These are phyloP conservation scores for Rhyacichthys aspro DNA, from an alignment of 2,797 vertebrate species.

Conservation along the genomic window DNA sequence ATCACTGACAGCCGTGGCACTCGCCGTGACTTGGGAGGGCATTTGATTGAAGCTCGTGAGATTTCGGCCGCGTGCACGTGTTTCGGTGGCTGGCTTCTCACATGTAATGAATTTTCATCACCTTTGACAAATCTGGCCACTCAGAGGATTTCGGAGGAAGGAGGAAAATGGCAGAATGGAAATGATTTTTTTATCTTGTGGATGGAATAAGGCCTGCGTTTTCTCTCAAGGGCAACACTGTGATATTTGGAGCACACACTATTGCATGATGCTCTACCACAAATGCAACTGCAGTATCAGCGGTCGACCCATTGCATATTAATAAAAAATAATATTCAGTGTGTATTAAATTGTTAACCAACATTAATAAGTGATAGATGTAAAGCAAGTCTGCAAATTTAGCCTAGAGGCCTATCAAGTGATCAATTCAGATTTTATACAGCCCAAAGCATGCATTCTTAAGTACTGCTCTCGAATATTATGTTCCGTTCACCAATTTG, in stretches of 20 bases:
- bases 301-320: too few relatives aligned
- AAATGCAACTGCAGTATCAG: conserved; percentile 1
- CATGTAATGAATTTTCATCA: conserved; percentile 47
- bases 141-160: not conserved
- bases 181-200: conserved; percentile 3
- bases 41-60: conserved; percentile 41
- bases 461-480: too few relatives aligned
- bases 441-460: too few relatives aligned
- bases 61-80: conserved; percentile 30
- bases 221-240: conserved; percentile 11
- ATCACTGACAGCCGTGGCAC: conserved; percentile 42
- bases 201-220: conserved; percentile 27
- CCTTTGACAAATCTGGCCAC: conserved; percentile 12
- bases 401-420: too few relatives aligned
- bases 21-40: conserved; percentile 20
- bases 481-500: too few relatives aligned
- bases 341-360: too few relatives aligned
- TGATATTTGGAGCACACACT: conserved; percentile 2
- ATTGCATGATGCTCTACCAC: not conserved
- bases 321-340: too few relatives aligned
- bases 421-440: too few relatives aligned
- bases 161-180: conserved; percentile 2
- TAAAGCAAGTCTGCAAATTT: too few relatives aligned
- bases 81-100: conserved; percentile 11
- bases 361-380: too few relatives aligned